Conservation (phyloP, 2,113 vertebrate species). For the Anguilla japonica region DNA sequence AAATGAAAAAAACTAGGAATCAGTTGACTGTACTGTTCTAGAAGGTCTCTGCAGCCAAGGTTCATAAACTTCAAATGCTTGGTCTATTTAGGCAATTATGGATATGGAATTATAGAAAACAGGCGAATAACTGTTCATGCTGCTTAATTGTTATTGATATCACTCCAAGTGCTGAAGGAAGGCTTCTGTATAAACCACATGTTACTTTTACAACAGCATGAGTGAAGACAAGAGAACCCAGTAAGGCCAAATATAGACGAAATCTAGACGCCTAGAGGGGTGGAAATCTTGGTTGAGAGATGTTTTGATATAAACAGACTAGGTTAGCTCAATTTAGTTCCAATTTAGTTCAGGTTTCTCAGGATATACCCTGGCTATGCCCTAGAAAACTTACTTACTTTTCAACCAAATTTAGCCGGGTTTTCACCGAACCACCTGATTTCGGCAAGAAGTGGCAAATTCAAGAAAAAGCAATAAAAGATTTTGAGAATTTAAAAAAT, state of each 20-base stretch:
- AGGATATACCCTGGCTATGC: too few relatives aligned
- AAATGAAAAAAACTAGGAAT: conserved; percentile 25
- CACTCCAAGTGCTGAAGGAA: not conserved
- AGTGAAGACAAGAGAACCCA: not conserved
- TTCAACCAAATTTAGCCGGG: too few relatives aligned
- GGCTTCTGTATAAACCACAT: not conserved
- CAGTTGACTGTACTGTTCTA: conserved; percentile 32
- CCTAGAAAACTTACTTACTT: too few relatives aligned
- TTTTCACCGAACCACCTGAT: not conserved
- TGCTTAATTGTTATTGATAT: conserved; percentile 16
- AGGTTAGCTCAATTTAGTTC: too few relatives aligned
- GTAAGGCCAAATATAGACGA: too few relatives aligned
- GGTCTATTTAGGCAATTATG: conserved; percentile 30
- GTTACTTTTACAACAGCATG: not conserved
- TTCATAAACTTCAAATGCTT: conserved; percentile 27
- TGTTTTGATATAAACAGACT: too few relatives aligned
- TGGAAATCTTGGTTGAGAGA: too few relatives aligned
- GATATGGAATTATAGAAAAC: not conserved
- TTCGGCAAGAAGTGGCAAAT: not conserved
- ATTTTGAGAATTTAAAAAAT: not conserved
- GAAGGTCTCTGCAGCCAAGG: not conserved
- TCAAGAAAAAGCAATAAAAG: too few relatives aligned
- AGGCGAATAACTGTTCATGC: conserved; percentile 16
- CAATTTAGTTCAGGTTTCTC: too few relatives aligned
- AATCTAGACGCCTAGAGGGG: too few relatives aligned